Percentiles rank a stretch among this genome's conserved stretches.
Evolutionary conservation across 1,140 invertebrate genomes (phyloP).

Genomic region (Vollenhovia emeryi): DNA sequence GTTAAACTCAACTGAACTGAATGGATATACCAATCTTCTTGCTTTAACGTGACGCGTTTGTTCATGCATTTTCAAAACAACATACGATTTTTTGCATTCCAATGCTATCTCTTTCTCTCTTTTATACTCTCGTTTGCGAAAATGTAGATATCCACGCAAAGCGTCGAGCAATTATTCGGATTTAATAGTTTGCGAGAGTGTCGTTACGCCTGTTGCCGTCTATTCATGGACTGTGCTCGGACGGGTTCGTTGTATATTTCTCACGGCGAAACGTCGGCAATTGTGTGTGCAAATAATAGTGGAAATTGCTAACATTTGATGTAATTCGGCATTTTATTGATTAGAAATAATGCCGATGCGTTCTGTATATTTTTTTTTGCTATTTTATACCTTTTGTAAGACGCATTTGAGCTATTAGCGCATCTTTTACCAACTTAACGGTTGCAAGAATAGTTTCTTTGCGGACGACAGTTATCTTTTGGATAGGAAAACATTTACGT

Average conservation of each 20-base stretch:
- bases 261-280: not conserved
- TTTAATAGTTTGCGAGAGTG: slow-evolving; percentile 44
- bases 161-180: slow-evolving; percentile 28
- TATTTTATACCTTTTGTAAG: not conserved
- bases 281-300: slow-evolving; percentile 17
- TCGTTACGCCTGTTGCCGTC: slow-evolving; percentile 19
- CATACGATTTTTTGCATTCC: not conserved
- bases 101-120: not conserved
- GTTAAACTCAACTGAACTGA: not conserved
- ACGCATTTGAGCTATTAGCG: not conserved
- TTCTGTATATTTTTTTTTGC: not conserved
- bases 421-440: not conserved
- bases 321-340: not conserved
- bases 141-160: slow-evolving; percentile 31
- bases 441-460: not conserved
- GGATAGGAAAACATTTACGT: slow-evolving; percentile 6
- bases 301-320: not conserved
- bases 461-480: not conserved
- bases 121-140: not conserved
- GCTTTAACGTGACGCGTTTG: slow-evolving; percentile 11
- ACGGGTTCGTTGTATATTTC: not conserved
- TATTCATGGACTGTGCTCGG: not conserved
- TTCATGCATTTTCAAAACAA: not conserved
- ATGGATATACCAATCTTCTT: not conserved
- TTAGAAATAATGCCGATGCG: not conserved